phyloP scores from a whole-genome alignment of 2,113 vertebrate genomes.

The Eurypyga helias region DNA sequence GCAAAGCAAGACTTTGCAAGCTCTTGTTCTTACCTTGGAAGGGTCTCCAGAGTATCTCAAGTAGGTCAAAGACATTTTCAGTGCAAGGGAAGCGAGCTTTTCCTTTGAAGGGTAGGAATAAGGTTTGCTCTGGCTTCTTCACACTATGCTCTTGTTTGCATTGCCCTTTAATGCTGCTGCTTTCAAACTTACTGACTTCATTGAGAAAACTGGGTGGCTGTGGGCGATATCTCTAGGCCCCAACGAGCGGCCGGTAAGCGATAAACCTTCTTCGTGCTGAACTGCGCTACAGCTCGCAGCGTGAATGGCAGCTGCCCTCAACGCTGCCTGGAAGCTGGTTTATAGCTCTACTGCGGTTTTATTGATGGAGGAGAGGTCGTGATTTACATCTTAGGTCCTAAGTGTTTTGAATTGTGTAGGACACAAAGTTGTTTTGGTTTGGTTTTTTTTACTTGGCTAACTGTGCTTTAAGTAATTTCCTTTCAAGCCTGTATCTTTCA shows the following conservation, averaged over 20 bases:
- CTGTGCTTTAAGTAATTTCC: background rate
- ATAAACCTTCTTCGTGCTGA: background rate
- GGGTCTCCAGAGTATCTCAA: background rate
- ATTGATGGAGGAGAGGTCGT: accelerated
- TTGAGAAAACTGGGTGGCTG: background rate
- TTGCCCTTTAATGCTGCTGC: background rate
- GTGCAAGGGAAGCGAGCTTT: background rate
- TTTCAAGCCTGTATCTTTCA: background rate
- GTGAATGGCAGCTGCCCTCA: background rate
- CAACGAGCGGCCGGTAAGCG: accelerated
- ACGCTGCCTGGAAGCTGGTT: background rate
- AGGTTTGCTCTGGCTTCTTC: background rate
- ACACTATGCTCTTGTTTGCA: accelerated
- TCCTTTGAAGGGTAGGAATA: background rate
- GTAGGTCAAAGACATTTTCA: background rate
- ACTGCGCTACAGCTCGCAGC: accelerated
- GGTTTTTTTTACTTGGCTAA: background rate
- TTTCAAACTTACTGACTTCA: background rate
- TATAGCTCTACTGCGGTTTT: background rate
- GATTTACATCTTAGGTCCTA: background rate
- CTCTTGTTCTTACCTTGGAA: background rate
- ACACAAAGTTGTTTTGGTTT: background rate
- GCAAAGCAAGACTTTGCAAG: background rate
- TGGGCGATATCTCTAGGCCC: background rate
- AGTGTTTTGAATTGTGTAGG: background rate